Conservation (phyloP, 2,113 vertebrate genomes). For the Mobula birostris region DNA sequence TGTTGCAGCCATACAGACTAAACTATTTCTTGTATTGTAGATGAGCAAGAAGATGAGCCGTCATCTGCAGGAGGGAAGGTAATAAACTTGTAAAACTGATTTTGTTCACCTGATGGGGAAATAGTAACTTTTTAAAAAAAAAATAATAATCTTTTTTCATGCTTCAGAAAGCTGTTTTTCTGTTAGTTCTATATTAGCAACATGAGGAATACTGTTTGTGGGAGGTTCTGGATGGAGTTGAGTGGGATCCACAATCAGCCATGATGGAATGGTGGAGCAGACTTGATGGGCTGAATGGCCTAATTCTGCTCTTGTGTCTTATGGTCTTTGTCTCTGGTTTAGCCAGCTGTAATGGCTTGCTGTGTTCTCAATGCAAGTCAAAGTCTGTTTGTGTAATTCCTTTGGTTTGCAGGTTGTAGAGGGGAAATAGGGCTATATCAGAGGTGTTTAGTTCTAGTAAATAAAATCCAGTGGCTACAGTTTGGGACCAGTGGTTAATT, state of each 20-base stretch:
- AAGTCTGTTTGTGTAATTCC: not conserved
- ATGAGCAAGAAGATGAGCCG: constrained; percentile 91
- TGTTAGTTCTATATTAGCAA: not conserved
- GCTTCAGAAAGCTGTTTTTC: not conserved
- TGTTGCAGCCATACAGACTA: not conserved
- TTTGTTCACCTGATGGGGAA: not conserved
- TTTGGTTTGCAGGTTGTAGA: not conserved
- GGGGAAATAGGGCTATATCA: not conserved
- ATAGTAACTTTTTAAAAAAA: not conserved
- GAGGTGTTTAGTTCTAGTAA: not conserved
- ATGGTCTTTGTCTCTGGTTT: too few relatives aligned
- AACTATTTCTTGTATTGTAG: constrained; percentile 54
- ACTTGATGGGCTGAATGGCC: too few relatives aligned
- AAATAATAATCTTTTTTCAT: not conserved
- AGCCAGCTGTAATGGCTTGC: too few relatives aligned
- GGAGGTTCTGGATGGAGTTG: not conserved
- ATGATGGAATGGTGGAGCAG: too few relatives aligned
- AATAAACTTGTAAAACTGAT: constrained; percentile 40
- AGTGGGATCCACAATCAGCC: too few relatives aligned
- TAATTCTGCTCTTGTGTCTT: too few relatives aligned
- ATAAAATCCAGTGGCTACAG: not conserved
- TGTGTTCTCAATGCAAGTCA: not conserved
- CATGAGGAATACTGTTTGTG: not conserved
- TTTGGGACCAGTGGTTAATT: not conserved
- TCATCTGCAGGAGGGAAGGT: constrained; percentile 84